Evolutionary conservation across 2,888 invertebrate genomes (phyloP).

Genomic region (Chironomus tentans): DNA sequence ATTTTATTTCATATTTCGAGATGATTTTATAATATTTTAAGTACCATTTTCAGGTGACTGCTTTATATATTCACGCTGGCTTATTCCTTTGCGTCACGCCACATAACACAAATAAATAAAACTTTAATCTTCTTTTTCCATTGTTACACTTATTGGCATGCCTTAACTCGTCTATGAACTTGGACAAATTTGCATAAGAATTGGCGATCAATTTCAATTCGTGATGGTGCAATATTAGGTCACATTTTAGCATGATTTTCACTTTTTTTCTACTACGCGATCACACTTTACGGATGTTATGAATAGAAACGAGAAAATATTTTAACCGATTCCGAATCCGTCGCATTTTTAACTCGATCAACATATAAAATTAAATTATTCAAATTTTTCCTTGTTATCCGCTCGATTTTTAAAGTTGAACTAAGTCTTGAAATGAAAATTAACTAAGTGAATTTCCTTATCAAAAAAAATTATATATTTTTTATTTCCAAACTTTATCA

Average conservation of each 20-base stretch:
- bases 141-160: slow-evolving; percentile 10
- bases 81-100: neutral
- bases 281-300: neutral
- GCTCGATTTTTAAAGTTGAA: neutral
- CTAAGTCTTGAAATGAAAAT: slow-evolving; percentile 22
- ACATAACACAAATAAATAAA: neutral
- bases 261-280: neutral
- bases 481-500: slow-evolving; percentile 20
- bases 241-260: slow-evolving; percentile 15
- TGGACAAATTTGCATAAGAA: slow-evolving; percentile 19
- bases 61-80: no score
- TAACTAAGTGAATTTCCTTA: slow-evolving; percentile 18
- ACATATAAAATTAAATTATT: neutral
- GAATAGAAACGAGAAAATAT: neutral
- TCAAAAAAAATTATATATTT: slow-evolving; percentile 10
- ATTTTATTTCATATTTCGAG: neutral
- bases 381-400: slow-evolving; percentile 15
- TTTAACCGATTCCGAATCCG: neutral
- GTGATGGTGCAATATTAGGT: slow-evolving; percentile 15
- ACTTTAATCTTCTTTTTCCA: neutral
- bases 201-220: neutral
- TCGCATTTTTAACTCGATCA: neutral
- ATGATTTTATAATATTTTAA: neutral
- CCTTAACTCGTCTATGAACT: slow-evolving; percentile 9
- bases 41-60: slow-evolving; percentile 11